A percentile compares a stretch with the other conserved stretches of the same genome.
phyloP scores from a whole-genome alignment of 2,888 invertebrate species.

The Lacanobia oleracea region DNA sequence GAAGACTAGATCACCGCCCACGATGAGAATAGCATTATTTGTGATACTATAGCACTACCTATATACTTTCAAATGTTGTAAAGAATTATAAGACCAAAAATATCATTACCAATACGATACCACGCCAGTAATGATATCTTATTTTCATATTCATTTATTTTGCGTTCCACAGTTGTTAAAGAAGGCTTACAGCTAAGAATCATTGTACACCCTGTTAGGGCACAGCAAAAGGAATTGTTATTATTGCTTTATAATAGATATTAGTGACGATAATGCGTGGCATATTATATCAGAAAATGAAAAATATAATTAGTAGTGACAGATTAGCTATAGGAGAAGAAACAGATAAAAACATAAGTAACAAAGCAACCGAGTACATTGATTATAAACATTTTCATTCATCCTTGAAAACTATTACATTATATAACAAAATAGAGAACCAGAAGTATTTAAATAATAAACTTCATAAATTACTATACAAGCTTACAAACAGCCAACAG shows the following conservation, averaged over 20 bases:
- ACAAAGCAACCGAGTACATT: background rate
- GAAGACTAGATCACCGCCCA: conserved; percentile 31
- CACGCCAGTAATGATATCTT: conserved; percentile 2
- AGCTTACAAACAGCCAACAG: background rate
- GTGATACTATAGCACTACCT: conserved; percentile 17
- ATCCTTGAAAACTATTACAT: conserved; percentile 7
- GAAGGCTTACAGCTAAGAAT: no score
- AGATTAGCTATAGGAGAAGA: background rate
- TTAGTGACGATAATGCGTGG: background rate
- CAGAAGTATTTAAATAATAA: conserved; percentile 8
- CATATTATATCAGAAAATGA: background rate
- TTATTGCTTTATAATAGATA: background rate
- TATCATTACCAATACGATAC: background rate
- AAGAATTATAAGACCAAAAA: conserved; percentile 13
- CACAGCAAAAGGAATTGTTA: no score
- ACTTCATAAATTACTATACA: background rate
- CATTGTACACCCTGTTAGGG: no score
- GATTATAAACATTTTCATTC: background rate
- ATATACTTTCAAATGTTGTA: background rate
- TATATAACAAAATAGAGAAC: background rate
- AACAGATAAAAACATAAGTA: background rate
- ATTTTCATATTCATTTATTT: no score
- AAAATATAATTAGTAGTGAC: background rate
- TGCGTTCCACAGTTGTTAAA: no score
- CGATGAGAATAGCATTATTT: conserved; percentile 7